Evolutionary conservation across 2,888 invertebrate species (phyloP), one percentile per base, ranked within the genome.

Genomic region (Cabera pusaria): DNA sequence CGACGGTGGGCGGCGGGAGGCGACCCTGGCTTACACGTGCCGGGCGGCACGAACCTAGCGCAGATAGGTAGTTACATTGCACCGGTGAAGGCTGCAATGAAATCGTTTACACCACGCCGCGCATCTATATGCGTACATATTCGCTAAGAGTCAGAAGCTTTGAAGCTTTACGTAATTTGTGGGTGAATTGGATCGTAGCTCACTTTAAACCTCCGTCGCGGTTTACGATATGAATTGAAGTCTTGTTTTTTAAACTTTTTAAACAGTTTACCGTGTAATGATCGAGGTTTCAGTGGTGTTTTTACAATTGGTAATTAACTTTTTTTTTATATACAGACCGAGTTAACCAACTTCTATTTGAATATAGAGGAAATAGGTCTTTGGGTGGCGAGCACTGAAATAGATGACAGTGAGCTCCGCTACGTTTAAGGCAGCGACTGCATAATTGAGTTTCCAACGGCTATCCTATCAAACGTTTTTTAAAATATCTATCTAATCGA

Each of bases 81-180:
- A 74, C 69, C 63, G 65, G 59, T 56, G 81, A 83, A 79, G 79
- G 83, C 70, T 78, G 73, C 71, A 63, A n/a, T n/a, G n/a, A n/a
- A n/a, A 69, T 72, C 67, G 67, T 62, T 80, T 81, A 83, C 81
- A 79, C 65, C 63, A 54, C 47, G 40, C 53, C 43, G 48, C 52
- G 54, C 48, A 56, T 64, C 58, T 65, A 62, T 63, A 66, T 61
- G 64, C 59, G 53, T 62, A 57, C 32, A 49, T 57, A 62, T 62
- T 53, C 60, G 66, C 67, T 63, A 64, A 64, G 52, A 72, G 65
- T 69, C 72, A 70, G 65, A 65, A 72, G 76, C 80, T 77, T 77
- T 76, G 73, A 77, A 67, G 76, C 72, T 79, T 80, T 82, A 77
- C 75, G 78, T 82, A 78, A 84, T 82, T 82, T 79, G 78, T 68